Evolutionary conservation across 53 echinoderm and acorn worm species (phyloP).

Genomic region (Temnopleurus reevesii): DNA sequence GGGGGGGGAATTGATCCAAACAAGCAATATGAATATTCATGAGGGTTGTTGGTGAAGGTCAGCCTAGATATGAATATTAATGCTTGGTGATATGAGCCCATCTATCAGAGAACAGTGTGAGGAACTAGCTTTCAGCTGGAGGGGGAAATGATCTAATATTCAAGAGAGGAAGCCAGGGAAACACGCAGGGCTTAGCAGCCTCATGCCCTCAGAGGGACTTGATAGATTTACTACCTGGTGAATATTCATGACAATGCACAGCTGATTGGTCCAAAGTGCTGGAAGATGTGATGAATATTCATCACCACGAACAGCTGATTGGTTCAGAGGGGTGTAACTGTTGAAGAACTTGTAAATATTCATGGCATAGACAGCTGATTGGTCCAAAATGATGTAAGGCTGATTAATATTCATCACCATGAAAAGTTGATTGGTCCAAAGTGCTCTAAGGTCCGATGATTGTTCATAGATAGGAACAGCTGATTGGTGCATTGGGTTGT

Average conservation of each 20-base stretch:
- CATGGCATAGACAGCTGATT: background rate
- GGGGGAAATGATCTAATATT: constrained; percentile 58
- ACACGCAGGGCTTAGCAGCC: constrained; percentile 18
- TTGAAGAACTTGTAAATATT: background rate
- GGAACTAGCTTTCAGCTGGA: constrained; percentile 24
- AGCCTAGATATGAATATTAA: constrained; percentile 1
- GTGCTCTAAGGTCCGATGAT: background rate
- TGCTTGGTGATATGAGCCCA: background rate
- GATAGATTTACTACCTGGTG: constrained; percentile 1
- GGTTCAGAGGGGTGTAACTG: background rate
- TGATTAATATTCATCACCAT: too few relatives aligned
- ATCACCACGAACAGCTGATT: background rate
- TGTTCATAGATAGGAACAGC: background rate
- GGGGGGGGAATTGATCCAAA: background rate
- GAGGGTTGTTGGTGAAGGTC: constrained; percentile 5
- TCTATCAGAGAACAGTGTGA: constrained; percentile 16
- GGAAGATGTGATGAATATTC: background rate
- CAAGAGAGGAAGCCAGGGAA: constrained; percentile 21
- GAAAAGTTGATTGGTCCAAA: background rate
- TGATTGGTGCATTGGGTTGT: constrained; percentile 6
- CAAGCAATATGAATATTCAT: constrained; percentile 29
- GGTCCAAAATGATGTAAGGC: background rate
- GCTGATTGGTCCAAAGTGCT: constrained; percentile 2
- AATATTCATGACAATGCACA: constrained; percentile 7
- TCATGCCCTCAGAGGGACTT: background rate